A percentile compares a stretch with the other conserved stretches of the same genome.
Conservation (phyloP, 2,113 vertebrate genomes). For the Australoheros scitulus region DNA sequence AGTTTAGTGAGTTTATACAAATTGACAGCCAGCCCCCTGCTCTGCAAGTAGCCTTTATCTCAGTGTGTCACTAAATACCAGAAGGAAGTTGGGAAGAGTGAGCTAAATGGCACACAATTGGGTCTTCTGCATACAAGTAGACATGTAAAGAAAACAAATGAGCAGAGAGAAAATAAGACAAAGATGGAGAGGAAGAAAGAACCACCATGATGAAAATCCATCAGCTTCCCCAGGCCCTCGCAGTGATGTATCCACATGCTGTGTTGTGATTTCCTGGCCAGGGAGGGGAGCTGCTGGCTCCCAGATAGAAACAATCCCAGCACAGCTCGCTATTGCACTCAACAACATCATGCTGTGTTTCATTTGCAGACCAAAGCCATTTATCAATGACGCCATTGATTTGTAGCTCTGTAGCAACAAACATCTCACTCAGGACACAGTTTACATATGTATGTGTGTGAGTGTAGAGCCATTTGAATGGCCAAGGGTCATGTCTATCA, state of each 20-base stretch:
- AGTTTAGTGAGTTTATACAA: background rate
- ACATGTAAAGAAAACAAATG: background rate
- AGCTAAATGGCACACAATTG: background rate
- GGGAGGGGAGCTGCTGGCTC: conserved; percentile 71
- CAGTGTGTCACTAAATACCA: background rate
- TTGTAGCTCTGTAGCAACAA: conserved; percentile 16
- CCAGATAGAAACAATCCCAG: conserved; percentile 37
- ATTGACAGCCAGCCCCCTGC: background rate
- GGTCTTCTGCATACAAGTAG: background rate
- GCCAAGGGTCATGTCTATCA: background rate
- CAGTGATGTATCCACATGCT: conserved; percentile 3
- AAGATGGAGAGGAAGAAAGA: background rate
- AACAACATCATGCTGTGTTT: conserved; percentile 1
- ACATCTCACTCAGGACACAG: background rate
- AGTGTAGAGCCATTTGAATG: background rate
- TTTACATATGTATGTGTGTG: background rate
- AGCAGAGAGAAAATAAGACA: background rate
- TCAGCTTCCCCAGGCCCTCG: background rate
- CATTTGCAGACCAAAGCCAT: conserved; percentile 27
- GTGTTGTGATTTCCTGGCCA: conserved; percentile 61
- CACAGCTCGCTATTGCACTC: background rate
- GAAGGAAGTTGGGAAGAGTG: background rate
- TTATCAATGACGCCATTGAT: conserved; percentile 29
- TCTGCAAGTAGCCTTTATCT: background rate
- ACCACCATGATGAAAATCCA: background rate